These are phyloP conservation scores for Laothoe populi DNA, from an alignment of 2,888 invertebrate genomes.

Conservation along the genomic window DNA sequence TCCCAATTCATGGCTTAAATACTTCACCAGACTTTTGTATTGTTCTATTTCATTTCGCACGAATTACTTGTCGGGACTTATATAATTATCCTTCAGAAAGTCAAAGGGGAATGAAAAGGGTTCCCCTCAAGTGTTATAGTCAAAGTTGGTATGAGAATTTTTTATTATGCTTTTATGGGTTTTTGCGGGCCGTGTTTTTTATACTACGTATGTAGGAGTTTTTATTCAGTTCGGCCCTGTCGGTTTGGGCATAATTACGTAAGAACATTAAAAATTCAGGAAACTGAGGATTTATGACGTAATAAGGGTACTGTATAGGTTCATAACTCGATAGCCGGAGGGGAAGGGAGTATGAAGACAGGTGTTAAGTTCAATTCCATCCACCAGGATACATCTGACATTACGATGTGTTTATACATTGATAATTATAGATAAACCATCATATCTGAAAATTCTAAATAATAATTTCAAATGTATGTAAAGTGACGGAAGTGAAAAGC, in stretches of 20 bases:
- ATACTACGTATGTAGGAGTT: background rate
- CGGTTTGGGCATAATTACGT: slow-evolving; percentile 1
- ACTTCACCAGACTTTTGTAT: slow-evolving; percentile 20
- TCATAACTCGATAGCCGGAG: too few species aligned
- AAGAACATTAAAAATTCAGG: background rate
- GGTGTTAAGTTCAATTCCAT: too few species aligned
- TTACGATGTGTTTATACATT: too few species aligned
- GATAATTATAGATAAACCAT: too few species aligned
- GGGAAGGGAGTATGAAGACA: too few species aligned
- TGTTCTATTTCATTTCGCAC: slow-evolving; percentile 25
- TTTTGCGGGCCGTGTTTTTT: slow-evolving; percentile 3
- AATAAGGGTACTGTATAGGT: background rate
- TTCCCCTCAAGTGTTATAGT: slow-evolving; percentile 37
- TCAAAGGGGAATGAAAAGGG: slow-evolving; percentile 36
- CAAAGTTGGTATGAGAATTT: slow-evolving; percentile 34
- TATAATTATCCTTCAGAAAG: slow-evolving; percentile 31
- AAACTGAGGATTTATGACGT: background rate
- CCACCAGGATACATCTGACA: too few species aligned
- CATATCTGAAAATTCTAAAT: too few species aligned
- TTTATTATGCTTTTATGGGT: slow-evolving; percentile 14
- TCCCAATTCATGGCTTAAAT: slow-evolving; percentile 22
- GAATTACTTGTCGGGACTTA: slow-evolving; percentile 26
- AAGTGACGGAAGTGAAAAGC: too few species aligned
- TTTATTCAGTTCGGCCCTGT: background rate
- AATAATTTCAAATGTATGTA: too few species aligned